phyloP scores from a whole-genome alignment of 2,113 vertebrate species.

The Propithecus coquereli region DNA sequence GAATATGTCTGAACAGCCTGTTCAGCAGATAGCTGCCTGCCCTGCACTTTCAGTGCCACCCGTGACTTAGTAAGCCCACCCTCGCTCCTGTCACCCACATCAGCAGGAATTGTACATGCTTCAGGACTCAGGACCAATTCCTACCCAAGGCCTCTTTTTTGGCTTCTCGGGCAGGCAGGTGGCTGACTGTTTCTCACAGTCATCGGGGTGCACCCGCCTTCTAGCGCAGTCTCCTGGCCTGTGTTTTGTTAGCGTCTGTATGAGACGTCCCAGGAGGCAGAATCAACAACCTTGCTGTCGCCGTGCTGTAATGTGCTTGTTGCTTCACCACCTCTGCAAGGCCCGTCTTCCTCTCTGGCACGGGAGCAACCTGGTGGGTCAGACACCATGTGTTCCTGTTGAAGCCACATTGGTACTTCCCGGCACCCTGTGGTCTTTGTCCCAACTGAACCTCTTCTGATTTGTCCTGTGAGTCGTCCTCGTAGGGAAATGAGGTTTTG shows the following conservation, averaged over 20 bases:
- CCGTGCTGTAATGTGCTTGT: neutral
- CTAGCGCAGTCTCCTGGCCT: neutral
- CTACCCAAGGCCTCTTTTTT: neutral
- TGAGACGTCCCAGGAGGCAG: neutral
- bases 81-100: neutral
- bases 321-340: neutral
- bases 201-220: neutral
- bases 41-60: neutral
- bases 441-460: neutral
- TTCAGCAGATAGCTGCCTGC: neutral
- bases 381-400: neutral
- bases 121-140: neutral
- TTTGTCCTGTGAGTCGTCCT: neutral
- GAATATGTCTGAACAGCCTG: no score
- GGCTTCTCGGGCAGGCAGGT: neutral
- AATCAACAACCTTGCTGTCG: neutral
- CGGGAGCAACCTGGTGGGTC: neutral
- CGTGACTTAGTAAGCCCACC: neutral
- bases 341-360: neutral
- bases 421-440: neutral
- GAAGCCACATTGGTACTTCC: neutral
- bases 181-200: neutral
- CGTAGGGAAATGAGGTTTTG: neutral
- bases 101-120: neutral
- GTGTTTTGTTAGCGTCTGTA: constrained; percentile 12